These are phyloP conservation scores for Yponomeuta sedellus DNA, from an alignment of 2,888 invertebrate genomes.

Conservation along the genomic window DNA sequence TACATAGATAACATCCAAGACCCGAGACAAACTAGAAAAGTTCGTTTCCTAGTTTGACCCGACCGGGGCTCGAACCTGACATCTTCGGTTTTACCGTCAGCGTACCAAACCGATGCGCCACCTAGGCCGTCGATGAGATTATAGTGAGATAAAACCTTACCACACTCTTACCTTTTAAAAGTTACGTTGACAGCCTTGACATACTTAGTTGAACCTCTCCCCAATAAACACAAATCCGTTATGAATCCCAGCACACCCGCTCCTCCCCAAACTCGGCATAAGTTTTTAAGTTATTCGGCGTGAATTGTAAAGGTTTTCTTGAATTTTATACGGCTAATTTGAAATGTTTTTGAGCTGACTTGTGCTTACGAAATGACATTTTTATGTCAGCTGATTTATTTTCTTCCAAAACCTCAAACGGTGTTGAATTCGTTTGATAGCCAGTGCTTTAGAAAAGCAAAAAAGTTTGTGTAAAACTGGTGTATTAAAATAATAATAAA, in stretches of 20 bases:
- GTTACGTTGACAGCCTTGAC: not conserved
- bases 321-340: not conserved
- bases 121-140: no score
- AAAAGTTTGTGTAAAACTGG: no score
- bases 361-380: not conserved
- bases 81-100: no score
- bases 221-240: not conserved
- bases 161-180: not conserved
- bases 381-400: not conserved
- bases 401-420: not conserved
- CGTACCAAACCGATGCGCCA: no score
- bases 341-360: not conserved
- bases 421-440: not conserved
- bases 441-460: no score
- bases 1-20: no score
- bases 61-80: no score
- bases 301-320: not conserved
- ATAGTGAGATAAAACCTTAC: not conserved
- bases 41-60: no score
- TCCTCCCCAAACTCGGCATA: not conserved
- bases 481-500: no score
- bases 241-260: not conserved
- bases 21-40: no score
- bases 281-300: not conserved
- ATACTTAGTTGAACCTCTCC: no score